Conservation (phyloP, 2,113 vertebrate genomes). For the Malurus alboscapulatus region DNA sequence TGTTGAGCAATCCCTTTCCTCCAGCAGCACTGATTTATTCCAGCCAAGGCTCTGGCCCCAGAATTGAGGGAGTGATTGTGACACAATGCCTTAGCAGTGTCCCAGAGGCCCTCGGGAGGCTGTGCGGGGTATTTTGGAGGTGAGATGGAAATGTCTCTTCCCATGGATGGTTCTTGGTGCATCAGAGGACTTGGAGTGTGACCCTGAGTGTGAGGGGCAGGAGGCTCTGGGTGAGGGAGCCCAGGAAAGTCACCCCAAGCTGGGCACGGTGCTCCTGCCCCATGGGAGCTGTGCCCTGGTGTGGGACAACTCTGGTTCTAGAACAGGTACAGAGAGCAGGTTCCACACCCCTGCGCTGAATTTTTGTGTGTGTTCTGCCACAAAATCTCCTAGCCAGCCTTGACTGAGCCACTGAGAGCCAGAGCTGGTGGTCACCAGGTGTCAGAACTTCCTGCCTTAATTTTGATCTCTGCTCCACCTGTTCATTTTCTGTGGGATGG, state of each 20-base stretch:
- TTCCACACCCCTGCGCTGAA: fast-evolving
- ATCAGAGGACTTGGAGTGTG: background rate
- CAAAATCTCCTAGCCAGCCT: background rate
- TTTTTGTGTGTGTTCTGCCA: background rate
- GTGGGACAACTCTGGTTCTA: fast-evolving
- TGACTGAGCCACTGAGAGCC: fast-evolving
- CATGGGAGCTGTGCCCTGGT: fast-evolving
- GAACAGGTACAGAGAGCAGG: background rate
- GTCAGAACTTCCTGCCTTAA: background rate
- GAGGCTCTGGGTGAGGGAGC: background rate
- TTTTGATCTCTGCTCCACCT: background rate
- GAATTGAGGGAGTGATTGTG: background rate
- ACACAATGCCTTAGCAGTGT: background rate
- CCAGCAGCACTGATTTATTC: background rate
- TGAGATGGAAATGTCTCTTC: background rate
- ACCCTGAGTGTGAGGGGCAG: background rate
- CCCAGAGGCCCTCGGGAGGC: background rate
- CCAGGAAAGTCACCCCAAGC: background rate
- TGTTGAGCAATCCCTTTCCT: background rate
- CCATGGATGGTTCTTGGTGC: background rate
- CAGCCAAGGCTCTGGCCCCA: background rate
- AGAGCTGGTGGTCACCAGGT: fast-evolving
- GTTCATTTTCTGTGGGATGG: background rate
- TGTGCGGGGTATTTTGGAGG: fast-evolving
- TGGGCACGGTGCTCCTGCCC: background rate